phyloP scores from a whole-genome alignment of 2,888 invertebrate genomes.

The Criorhina ranunculi region DNA sequence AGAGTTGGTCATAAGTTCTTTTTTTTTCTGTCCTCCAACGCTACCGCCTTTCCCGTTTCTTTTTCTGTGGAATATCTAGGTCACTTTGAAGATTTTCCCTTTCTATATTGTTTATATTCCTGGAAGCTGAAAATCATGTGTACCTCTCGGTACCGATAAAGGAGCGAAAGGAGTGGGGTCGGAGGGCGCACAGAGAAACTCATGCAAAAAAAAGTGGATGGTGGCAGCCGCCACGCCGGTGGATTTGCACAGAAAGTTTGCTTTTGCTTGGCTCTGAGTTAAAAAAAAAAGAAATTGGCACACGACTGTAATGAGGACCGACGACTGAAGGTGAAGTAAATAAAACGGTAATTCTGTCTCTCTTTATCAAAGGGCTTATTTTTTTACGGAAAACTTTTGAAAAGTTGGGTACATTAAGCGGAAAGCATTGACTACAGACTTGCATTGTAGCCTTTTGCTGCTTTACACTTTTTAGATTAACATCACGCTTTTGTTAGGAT shows the following conservation, averaged over 20 bases:
- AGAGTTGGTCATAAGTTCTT: conserved; percentile 58
- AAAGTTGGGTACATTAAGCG: conserved; percentile 58
- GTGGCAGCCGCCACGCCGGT: neutral
- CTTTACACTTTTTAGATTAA: conserved; percentile 6
- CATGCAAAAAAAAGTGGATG: conserved; percentile 23
- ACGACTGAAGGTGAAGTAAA: conserved; percentile 60
- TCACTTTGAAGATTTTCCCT: conserved; percentile 76
- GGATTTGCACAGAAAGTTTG: conserved; percentile 48
- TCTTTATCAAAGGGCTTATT: conserved; percentile 60
- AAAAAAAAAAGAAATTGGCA: conserved; percentile 44
- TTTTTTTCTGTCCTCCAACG: conserved; percentile 5
- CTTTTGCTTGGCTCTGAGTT: conserved; percentile 13
- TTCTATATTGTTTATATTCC: conserved; percentile 69
- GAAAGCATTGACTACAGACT: conserved; percentile 17
- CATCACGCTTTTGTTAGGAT: conserved; percentile 2
- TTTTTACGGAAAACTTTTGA: conserved; percentile 47
- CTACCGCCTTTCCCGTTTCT: conserved; percentile 37
- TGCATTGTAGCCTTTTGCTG: neutral
- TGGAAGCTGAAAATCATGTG: conserved; percentile 74
- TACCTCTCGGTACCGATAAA: conserved; percentile 39
- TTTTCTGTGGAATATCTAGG: conserved; percentile 54
- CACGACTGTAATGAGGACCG: conserved; percentile 41
- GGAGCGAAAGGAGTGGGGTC: neutral
- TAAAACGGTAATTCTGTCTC: conserved; percentile 59
- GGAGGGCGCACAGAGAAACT: neutral